These are phyloP conservation scores for Chanos chanos DNA, from an alignment of 2,797 vertebrate genomes.

Conservation along the genomic window DNA sequence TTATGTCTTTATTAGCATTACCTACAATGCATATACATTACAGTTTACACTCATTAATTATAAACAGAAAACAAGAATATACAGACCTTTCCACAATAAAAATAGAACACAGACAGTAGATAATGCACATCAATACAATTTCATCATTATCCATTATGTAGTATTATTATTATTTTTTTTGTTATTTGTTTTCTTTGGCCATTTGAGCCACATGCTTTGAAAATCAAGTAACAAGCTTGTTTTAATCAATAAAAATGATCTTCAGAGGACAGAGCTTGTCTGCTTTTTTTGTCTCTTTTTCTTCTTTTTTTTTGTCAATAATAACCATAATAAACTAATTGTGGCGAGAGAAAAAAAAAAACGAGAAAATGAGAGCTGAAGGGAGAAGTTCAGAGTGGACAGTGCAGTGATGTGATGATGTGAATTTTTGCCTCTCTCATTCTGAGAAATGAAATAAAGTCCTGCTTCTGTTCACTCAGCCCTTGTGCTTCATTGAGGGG, in stretches of 20 bases:
- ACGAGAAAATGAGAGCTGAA: not conserved
- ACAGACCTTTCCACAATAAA: slow-evolving; percentile 32
- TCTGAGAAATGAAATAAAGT: too few species aligned
- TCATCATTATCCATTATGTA: too few species aligned
- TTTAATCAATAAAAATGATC: too few species aligned
- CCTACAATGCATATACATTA: slow-evolving; percentile 48
- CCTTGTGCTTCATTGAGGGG: too few species aligned
- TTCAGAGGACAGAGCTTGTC: too few species aligned
- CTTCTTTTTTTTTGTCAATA: not conserved
- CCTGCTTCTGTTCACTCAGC: too few species aligned
- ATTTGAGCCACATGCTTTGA: not conserved
- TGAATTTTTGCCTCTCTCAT: too few species aligned
- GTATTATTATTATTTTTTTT: too few species aligned
- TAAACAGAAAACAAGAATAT: slow-evolving; percentile 61
- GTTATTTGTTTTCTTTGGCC: not conserved
- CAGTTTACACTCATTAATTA: slow-evolving; percentile 61
- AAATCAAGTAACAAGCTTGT: too few species aligned
- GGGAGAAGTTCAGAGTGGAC: not conserved
- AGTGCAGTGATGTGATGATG: too few species aligned
- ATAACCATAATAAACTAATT: not conserved
- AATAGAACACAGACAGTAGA: slow-evolving; percentile 23
- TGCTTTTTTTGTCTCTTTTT: not conserved
- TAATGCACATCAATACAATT: slow-evolving; percentile 39
- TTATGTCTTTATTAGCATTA: slow-evolving; percentile 59
- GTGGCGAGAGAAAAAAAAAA: not conserved